Conservation (phyloP, 2,888 invertebrate genomes). For the Molorchus minor region DNA sequence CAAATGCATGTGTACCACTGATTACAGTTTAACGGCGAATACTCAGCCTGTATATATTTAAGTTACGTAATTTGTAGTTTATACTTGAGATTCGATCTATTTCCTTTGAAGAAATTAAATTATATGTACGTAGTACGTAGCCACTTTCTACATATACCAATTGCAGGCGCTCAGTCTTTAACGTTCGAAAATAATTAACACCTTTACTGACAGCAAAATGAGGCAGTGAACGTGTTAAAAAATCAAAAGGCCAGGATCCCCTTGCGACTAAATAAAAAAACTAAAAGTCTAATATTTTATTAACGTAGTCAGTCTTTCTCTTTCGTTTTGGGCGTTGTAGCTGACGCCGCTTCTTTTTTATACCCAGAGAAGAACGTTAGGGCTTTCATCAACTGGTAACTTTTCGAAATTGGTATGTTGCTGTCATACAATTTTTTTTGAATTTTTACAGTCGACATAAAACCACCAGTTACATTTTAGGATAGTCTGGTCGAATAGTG, state of each 20-base stretch:
- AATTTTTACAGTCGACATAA: conserved; percentile 88
- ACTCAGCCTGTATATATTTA: no score
- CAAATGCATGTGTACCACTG: no score
- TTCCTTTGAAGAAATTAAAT: no score
- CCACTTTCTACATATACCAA: no score
- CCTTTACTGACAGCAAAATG: no score
- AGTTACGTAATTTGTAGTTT: no score
- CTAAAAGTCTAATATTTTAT: conserved; percentile 13
- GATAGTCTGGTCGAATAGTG: conserved; percentile 89
- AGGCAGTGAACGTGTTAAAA: no score
- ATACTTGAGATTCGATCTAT: no score
- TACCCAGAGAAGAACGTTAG: conserved; percentile 88
- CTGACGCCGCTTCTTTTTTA: conserved; percentile 68
- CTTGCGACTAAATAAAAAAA: conserved; percentile 17
- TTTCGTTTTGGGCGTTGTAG: conserved; percentile 31
- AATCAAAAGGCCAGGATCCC: not conserved
- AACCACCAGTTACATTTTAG: conserved; percentile 96
- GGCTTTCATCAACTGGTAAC: conserved; percentile 91
- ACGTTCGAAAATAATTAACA: no score
- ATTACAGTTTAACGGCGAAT: no score
- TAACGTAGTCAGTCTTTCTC: conserved; percentile 38
- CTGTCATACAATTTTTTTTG: conserved; percentile 84
- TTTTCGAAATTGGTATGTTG: conserved; percentile 90
- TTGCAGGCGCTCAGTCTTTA: no score
- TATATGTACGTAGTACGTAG: no score